Conservation (phyloP, 2,113 vertebrate species). For the Cavia aperea region DNA sequence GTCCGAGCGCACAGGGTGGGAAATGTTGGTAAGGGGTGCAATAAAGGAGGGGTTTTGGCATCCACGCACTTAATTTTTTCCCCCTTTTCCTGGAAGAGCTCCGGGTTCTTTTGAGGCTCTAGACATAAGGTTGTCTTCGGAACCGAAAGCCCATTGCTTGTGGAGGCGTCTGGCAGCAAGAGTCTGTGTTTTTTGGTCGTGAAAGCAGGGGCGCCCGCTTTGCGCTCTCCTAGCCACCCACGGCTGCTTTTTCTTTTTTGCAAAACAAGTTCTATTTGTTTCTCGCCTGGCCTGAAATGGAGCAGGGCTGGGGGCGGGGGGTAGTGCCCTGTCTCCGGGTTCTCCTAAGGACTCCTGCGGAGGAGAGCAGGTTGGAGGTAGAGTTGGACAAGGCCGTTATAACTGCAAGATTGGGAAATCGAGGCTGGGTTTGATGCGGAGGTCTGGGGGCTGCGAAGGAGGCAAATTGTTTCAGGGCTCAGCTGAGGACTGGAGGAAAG, state of each 20-base stretch:
- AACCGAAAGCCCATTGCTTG: background rate
- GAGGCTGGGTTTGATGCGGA: background rate
- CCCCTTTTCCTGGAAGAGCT: background rate
- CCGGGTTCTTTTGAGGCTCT: background rate
- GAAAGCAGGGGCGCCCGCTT: background rate
- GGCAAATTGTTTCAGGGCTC: background rate
- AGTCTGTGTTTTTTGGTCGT: background rate
- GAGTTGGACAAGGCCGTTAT: rapidly evolving
- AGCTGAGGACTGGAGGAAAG: background rate
- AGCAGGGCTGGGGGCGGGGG: too few relatives aligned
- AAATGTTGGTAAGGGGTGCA: too few relatives aligned
- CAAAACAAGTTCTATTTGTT: background rate
- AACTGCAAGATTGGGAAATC: background rate
- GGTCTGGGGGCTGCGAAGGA: background rate
- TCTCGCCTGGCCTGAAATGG: background rate
- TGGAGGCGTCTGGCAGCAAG: background rate
- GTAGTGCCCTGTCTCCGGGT: too few relatives aligned
- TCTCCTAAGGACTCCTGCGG: background rate
- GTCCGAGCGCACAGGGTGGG: rapidly evolving
- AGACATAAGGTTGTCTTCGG: rapidly evolving
- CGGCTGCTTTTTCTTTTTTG: background rate
- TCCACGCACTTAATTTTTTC: too few relatives aligned
- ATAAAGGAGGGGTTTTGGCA: rapidly evolving
- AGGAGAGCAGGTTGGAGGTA: background rate
- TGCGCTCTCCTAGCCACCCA: rapidly evolving